phyloP scores from a whole-genome alignment of 2,888 invertebrate genomes.

The Lordiphosa andalusiaca region DNA sequence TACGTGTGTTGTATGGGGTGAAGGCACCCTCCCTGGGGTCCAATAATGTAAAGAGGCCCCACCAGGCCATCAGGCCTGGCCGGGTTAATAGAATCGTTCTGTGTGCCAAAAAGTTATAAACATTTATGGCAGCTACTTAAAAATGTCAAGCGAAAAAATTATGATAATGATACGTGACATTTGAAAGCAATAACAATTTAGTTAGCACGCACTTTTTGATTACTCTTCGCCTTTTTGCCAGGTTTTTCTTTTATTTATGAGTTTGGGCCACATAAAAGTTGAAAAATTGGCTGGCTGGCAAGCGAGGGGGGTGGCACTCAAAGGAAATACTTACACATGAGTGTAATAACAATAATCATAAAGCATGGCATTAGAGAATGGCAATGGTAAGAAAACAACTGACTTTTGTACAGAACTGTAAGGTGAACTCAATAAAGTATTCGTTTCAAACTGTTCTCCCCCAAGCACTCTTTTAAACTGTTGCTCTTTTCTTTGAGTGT shows the following conservation, averaged over 20 bases:
- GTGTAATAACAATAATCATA: slow-evolving; percentile 64
- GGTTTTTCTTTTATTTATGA: slow-evolving; percentile 51
- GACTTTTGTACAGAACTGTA: too few species aligned
- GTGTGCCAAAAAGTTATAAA: slow-evolving; percentile 62
- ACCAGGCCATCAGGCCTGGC: slow-evolving; percentile 25
- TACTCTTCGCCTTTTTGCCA: slow-evolving; percentile 26
- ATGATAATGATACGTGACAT: slow-evolving; percentile 75
- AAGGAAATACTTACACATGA: slow-evolving; percentile 39
- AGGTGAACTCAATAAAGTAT: too few species aligned
- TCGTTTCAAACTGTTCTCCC: too few species aligned
- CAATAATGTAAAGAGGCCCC: slow-evolving; percentile 58
- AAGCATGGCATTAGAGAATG: slow-evolving; percentile 38
- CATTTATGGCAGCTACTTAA: slow-evolving; percentile 75
- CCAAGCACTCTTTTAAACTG: too few species aligned
- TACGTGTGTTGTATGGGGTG: slow-evolving; percentile 22
- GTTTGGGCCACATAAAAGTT: slow-evolving; percentile 59
- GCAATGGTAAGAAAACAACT: slow-evolving; percentile 1
- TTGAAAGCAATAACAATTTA: slow-evolving; percentile 76
- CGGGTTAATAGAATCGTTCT: slow-evolving; percentile 63
- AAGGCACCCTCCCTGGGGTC: slow-evolving; percentile 53
- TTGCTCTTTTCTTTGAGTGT: too few species aligned
- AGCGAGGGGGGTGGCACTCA: slow-evolving; percentile 18
- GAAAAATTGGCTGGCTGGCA: slow-evolving; percentile 62
- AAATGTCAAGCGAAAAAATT: slow-evolving; percentile 73
- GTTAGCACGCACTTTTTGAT: slow-evolving; percentile 72